Evolutionary conservation across 2,888 invertebrate species (phyloP), one percentile per base, ranked within the genome.

Genomic region (Drosophila antonietae): DNA sequence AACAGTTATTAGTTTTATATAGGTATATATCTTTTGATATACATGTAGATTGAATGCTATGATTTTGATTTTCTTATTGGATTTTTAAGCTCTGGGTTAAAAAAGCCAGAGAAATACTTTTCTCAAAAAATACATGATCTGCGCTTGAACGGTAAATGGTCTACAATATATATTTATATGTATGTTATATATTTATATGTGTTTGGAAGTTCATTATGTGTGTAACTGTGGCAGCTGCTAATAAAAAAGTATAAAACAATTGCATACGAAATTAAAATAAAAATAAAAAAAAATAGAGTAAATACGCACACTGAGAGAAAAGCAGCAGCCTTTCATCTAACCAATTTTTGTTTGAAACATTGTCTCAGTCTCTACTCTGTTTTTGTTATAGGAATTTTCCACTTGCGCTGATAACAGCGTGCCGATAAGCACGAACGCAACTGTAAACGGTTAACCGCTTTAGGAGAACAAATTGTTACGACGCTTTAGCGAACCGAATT

Each of bases 401-500:
- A 62, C 44, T 20, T n/a, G 68, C 49, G 39, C 53, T 49, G 59
- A 41, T 52, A 62, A 70, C 39, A 39, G 53, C 23, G 28, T n/a
- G 39, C 20, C 52, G 62, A 72, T 70, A 57, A 58, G 61, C 47
- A 63, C 33, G 39, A 20, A 23, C 43, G 35, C 31, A 12, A 43
- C 33, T 18, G 37, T 59, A 49, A 39, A 31, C 39, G 47, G 47
- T 41, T 39, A 39, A 41, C 55, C n/a, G 55, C 18, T 41, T 15
- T 83, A 83, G 44, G 94, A 94, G 83, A 94, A 94, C 31, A 94
- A 93, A 90, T 94, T 94, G 68, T 93, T 93, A 73, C 94, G 93
- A 51, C 93, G 91, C 80, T 94, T 94, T 46, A 93, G 87, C 52
- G 93, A 93, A 12, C 93, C 93, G 80, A 93, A 93, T 80, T 93